Evolutionary conservation across 2,888 invertebrate genomes (phyloP), one percentile per base, ranked within the genome.

Genomic region (Alcis repandata): DNA sequence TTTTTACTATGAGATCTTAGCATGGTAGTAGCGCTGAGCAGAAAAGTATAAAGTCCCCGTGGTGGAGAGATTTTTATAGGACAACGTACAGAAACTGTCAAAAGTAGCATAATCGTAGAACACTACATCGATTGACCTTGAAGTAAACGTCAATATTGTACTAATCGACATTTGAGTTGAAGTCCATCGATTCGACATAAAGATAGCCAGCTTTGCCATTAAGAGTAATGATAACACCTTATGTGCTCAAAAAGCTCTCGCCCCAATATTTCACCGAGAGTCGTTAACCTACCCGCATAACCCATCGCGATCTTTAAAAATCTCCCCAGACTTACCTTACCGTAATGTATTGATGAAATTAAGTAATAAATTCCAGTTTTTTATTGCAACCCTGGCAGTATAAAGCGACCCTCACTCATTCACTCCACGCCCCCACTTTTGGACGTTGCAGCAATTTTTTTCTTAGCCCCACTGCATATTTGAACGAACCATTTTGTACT

Each of bases 381-480:
- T 75, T 73, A 76, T 76, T 74, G 70, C 76, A 70, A 75, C 79
- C 79, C 79, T 75, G 74, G 68, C 68, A 66, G 66, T 71, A 71
- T 72, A 70, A 70, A 79, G 71, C 79, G 78, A 80, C 79, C 80
- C 82, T 65, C 48, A 62, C 41, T 64, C 62, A 59, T 60, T 68
- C 68, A 63, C 68, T 67, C 68, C 58, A 46, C 65, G 70, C 70
- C 70, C 75, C 77, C 73, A 45, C 76, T 74, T 72, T 70, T 73
- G 74, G 75, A 76, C 74, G 75, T 61, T 80, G 79, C 83, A 78
- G 79, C 75, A 76, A 71, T 82, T 84, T 84, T 75, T 84, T 80
- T 78, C 77, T 72, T 77, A 78, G 73, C 75, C 79, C 78, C 74
- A 73, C 70, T 85, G 84, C 84, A 85, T 85, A 85, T 85, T 82